phyloP scores from a whole-genome alignment of 2,113 vertebrate species.

The Sinocyclocheilus maitianheensis region DNA sequence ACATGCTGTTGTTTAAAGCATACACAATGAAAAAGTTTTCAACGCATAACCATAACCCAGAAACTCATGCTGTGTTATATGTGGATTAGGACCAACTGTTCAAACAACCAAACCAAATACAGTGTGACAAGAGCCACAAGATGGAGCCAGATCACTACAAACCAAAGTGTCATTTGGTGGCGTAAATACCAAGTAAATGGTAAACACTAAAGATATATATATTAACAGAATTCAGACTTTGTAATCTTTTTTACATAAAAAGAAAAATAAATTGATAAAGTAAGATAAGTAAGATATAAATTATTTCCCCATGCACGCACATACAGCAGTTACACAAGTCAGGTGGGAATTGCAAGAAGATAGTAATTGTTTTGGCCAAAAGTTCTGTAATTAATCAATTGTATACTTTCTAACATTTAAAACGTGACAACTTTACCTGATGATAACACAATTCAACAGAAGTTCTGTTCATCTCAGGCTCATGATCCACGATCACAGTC shows the following conservation, averaged over 20 bases:
- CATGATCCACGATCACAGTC: background rate
- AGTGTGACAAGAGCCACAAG: background rate
- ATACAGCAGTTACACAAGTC: background rate
- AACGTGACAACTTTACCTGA: background rate
- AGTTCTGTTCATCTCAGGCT: background rate
- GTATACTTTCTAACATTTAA: background rate
- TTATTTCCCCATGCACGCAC: background rate
- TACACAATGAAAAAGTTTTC: background rate
- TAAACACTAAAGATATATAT: background rate
- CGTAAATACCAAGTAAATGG: background rate
- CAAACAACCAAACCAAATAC: background rate
- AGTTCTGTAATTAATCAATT: background rate
- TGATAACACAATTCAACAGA: background rate
- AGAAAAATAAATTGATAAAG: background rate
- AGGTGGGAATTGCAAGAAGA: background rate
- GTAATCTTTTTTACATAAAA: background rate
- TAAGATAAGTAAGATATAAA: background rate
- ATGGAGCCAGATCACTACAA: background rate
- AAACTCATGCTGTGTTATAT: background rate
- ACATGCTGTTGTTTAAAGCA: too few species aligned
- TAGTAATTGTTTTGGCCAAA: background rate
- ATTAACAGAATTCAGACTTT: background rate
- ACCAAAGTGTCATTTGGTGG: background rate
- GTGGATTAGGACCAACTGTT: background rate
- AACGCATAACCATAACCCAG: background rate